Conservation (phyloP, 2,888 invertebrate genomes). For the Conus canariensis region DNA sequence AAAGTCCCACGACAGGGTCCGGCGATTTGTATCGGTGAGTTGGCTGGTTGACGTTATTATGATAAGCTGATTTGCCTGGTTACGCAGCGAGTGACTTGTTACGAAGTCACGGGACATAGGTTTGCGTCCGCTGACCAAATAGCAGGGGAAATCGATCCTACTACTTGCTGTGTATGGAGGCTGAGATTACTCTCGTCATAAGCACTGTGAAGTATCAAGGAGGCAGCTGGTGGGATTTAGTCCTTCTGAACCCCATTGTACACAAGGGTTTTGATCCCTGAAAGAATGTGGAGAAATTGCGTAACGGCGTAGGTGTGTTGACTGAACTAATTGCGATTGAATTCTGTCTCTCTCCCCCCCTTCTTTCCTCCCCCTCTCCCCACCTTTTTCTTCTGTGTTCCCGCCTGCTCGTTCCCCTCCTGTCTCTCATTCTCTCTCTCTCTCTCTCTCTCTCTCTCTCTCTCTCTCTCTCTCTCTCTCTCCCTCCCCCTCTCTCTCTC, state of each 20-base stretch:
- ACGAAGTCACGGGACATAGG: background rate
- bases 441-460: background rate
- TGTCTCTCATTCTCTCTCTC: background rate
- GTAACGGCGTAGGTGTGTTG: too few species aligned
- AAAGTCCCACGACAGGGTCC: background rate
- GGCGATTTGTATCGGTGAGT: background rate
- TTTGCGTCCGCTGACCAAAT: background rate
- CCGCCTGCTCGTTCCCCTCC: too few species aligned
- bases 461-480: too few species aligned
- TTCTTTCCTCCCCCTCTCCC: background rate
- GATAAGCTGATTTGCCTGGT: background rate
- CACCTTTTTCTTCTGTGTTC: background rate
- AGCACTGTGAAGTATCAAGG: too few species aligned
- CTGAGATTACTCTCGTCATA: too few species aligned
- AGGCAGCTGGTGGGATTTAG: too few species aligned
- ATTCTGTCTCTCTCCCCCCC: too few species aligned
- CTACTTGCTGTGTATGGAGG: too few species aligned
- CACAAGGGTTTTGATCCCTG: too few species aligned
- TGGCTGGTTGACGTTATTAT: background rate
- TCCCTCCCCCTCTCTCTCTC: too few species aligned
- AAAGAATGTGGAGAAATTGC: too few species aligned
- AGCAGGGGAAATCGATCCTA: background rate
- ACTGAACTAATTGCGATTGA: background rate
- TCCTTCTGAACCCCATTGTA: too few species aligned
- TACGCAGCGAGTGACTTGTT: background rate